phyloP scores from a whole-genome alignment of 2,888 invertebrate species.

The Harpalus rubripes region DNA sequence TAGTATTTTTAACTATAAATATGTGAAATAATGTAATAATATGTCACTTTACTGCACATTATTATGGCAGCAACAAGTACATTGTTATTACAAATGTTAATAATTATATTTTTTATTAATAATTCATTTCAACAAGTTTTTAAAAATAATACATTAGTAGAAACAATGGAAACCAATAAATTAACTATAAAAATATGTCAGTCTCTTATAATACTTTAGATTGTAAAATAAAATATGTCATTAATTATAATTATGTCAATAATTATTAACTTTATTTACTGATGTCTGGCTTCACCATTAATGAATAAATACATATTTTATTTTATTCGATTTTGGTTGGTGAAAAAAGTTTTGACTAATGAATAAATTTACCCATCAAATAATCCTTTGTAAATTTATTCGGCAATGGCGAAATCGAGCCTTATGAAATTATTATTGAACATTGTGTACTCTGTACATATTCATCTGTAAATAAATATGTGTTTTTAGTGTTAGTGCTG shows the following conservation, averaged over 20 bases:
- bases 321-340: too few species aligned
- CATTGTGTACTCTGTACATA: too few species aligned
- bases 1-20: conserved; percentile 3
- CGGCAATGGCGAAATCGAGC: too few species aligned
- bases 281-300: too few species aligned
- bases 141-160: neutral
- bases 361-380: too few species aligned
- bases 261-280: neutral
- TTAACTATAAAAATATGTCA: conserved; percentile 10
- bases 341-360: too few species aligned
- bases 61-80: neutral
- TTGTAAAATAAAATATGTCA: neutral
- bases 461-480: neutral
- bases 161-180: conserved; percentile 9
- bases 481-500: conserved; percentile 14
- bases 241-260: neutral
- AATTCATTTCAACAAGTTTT: neutral
- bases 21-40: neutral
- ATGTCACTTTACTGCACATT: neutral
- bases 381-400: too few species aligned
- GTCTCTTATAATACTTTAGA: neutral
- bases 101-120: neutral
- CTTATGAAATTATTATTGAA: too few species aligned
- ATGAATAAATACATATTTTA: too few species aligned
- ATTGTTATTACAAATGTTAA: neutral